A percentile compares a stretch with the other conserved stretches of the same genome.
Conservation (phyloP, 53 echinoderm and acorn worm species). For the Paracentrotus lividus region DNA sequence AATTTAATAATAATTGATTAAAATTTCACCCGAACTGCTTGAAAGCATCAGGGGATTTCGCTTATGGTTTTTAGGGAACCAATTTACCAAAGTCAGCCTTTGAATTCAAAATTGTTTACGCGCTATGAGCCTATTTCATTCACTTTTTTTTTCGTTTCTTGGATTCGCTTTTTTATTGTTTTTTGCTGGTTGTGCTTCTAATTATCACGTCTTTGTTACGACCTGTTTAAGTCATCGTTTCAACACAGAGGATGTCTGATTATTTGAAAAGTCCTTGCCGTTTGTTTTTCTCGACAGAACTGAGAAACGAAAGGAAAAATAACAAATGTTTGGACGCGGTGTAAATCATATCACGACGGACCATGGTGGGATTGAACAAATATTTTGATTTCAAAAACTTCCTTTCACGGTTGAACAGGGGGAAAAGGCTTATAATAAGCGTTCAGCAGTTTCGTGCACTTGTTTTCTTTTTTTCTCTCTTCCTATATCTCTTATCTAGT, state of each 20-base stretch:
- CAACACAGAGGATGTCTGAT: constrained; percentile 20
- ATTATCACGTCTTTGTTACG: not conserved
- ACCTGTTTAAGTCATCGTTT: constrained; percentile 42
- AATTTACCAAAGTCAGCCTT: too few species aligned
- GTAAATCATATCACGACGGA: constrained; percentile 2
- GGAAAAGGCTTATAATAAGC: not conserved
- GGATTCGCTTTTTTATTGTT: not conserved
- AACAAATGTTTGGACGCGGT: constrained; percentile 12
- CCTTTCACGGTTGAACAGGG: constrained; percentile 3
- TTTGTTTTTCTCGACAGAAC: constrained; percentile 2
- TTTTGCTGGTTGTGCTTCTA: not conserved
- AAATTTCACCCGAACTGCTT: too few species aligned
- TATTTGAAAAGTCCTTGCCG: constrained; percentile 22
- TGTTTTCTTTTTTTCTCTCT: not conserved
- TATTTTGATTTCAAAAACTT: constrained; percentile 29
- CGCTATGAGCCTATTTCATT: too few species aligned
- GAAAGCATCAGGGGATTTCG: too few species aligned
- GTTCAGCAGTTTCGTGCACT: not conserved
- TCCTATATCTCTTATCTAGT: not conserved
- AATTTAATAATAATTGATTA: too few species aligned
- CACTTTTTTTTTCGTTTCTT: not conserved
- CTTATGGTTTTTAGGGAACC: too few species aligned
- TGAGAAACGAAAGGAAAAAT: not conserved
- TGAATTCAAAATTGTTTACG: too few species aligned
- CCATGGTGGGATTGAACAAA: constrained; percentile 38